Percentiles rank a stretch among this genome's conserved stretches.
Evolutionary conservation across 2,113 vertebrate genomes (phyloP).

Genomic region (Bujurquina vittata): DNA sequence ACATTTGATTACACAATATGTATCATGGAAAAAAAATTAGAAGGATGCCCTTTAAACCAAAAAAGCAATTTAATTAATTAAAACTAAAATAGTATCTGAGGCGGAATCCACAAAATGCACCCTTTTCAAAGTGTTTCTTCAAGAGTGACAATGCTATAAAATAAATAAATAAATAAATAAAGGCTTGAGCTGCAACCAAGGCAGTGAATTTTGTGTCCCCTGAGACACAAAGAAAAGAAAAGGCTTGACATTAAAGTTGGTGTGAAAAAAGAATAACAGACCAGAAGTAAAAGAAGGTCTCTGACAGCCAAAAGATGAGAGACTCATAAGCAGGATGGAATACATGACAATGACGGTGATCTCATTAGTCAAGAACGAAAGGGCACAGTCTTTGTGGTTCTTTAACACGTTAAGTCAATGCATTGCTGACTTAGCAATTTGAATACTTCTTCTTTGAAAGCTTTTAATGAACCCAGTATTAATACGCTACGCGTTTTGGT

Average conservation of each 20-base stretch:
- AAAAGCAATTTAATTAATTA: not conserved
- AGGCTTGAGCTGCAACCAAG: not conserved
- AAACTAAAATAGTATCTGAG: not conserved
- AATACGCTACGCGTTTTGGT: not conserved
- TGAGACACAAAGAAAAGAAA: not conserved
- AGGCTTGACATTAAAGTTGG: not conserved
- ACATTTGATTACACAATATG: not conserved
- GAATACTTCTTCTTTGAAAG: not conserved
- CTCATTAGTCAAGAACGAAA: not conserved
- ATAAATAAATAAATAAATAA: not conserved
- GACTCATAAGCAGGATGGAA: not conserved
- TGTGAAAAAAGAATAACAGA: slow-evolving; percentile 8
- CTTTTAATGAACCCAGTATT: not conserved
- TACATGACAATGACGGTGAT: not conserved
- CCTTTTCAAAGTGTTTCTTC: not conserved
- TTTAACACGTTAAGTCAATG: not conserved
- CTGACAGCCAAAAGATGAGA: not conserved
- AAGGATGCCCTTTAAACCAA: not conserved
- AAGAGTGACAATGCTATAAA: too few species aligned
- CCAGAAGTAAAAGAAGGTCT: not conserved
- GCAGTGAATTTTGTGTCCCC: not conserved
- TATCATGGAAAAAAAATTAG: too few species aligned
- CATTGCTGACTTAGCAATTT: not conserved
- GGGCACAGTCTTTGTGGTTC: not conserved
- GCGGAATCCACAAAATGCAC: not conserved